phyloP scores from a whole-genome alignment of 2,113 vertebrate species.

The Pseudolaguvia tuberculata region DNA sequence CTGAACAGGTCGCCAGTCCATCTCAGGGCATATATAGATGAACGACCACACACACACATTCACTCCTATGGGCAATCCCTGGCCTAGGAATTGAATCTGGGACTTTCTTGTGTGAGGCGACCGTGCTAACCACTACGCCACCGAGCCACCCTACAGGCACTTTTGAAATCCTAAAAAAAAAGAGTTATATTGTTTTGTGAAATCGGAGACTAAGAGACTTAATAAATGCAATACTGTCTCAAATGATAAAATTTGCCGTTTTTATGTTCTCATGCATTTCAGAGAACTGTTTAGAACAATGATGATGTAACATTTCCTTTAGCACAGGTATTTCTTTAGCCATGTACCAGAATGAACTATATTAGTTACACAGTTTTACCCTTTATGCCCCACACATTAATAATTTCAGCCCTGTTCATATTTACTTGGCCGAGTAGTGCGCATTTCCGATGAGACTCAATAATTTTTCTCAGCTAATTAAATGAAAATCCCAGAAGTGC shows the following conservation, averaged over 20 bases:
- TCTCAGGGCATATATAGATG: no score
- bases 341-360: background rate
- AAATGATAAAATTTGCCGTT: background rate
- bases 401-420: slow-evolving; percentile 18
- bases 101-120: no score
- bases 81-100: no score
- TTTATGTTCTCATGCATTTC: background rate
- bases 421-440: slow-evolving; percentile 3
- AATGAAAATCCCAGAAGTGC: slow-evolving; percentile 15
- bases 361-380: background rate
- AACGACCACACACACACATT: no score
- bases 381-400: slow-evolving; percentile 1
- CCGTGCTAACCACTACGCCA: no score
- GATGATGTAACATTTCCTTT: no score
- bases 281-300: background rate
- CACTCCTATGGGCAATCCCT: no score
- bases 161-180: background rate
- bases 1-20: no score
- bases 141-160: no score
- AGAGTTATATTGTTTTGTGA: background rate
- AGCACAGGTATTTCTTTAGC: background rate
- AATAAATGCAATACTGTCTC: background rate
- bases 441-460: slow-evolving; percentile 14
- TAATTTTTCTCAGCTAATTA: slow-evolving; percentile 17
- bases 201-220: background rate